Evolutionary conservation across 2,888 invertebrate species (phyloP).

Genomic region (Oscheius sp.): DNA sequence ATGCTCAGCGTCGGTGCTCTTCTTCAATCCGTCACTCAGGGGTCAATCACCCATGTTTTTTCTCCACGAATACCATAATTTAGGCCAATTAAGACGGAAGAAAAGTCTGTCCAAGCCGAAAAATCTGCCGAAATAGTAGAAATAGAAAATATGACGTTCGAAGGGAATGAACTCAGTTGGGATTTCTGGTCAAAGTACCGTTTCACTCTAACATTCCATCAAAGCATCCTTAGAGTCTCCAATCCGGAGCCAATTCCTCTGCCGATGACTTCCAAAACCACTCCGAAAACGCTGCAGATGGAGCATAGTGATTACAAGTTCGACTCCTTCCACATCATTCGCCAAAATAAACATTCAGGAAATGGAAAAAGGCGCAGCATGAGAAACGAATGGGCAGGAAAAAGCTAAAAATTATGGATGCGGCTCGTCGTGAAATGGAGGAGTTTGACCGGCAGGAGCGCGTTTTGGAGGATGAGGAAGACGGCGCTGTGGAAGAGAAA

Average conservation of each 20-base stretch:
- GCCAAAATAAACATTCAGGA: neutral
- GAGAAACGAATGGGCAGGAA: conserved; percentile 36
- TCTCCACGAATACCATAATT: neutral
- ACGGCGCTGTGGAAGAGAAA: neutral
- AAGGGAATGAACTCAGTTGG: conserved; percentile 53
- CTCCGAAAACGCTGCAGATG: neutral
- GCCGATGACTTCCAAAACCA: neutral
- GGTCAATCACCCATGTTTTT: conserved; percentile 10
- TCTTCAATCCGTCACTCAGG: conserved; percentile 25
- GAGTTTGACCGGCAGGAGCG: conserved; percentile 27
- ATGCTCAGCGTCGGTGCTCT: conserved; percentile 18
- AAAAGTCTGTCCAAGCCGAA: neutral
- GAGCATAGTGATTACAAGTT: neutral
- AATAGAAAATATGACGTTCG: conserved; percentile 45
- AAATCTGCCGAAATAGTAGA: conserved; percentile 46
- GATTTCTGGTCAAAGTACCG: conserved; percentile 53
- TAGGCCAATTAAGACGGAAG: conserved; percentile 40
- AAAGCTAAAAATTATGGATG: conserved; percentile 40
- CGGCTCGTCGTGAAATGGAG: conserved; percentile 37
- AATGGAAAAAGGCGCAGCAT: conserved; percentile 36
- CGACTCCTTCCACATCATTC: neutral
- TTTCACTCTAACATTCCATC: neutral
- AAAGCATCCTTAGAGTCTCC: neutral
- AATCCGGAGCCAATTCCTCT: conserved; percentile 10
- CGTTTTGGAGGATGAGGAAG: neutral